Conservation (phyloP, 2,888 invertebrate species). For the Conistra vaccinii region DNA sequence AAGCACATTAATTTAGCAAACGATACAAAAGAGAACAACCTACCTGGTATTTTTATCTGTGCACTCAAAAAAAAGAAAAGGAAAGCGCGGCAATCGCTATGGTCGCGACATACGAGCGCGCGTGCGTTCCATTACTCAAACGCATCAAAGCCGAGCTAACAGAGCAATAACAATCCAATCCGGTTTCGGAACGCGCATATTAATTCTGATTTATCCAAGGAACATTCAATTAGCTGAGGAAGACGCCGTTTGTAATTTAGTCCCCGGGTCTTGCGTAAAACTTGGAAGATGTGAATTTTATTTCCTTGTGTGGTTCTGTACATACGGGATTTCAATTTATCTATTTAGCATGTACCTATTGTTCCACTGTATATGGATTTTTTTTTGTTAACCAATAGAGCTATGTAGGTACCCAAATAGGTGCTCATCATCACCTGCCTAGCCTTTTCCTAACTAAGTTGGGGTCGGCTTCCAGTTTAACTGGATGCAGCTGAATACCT, state of each 20-base stretch:
- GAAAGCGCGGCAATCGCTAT: conserved; percentile 59
- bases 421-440: not conserved
- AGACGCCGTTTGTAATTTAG: conserved; percentile 77
- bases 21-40: not conserved
- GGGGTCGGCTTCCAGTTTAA: not conserved
- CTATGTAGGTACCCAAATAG: no score
- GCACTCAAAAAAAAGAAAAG: conserved; percentile 26
- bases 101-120: conserved; percentile 66
- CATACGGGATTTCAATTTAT: not conserved
- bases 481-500: not conserved
- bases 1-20: conserved; percentile 20
- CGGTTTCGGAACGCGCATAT: conserved; percentile 76
- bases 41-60: conserved; percentile 52
- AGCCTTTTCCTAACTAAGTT: not conserved
- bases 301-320: conserved; percentile 57
- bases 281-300: conserved; percentile 38
- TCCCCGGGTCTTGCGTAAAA: conserved; percentile 64
- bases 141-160: conserved; percentile 76
- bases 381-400: not conserved
- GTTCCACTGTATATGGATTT: not conserved
- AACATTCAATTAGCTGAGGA: conserved; percentile 84
- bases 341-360: not conserved
- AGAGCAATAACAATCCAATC: conserved; percentile 79
- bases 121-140: conserved; percentile 71
- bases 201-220: conserved; percentile 80